Evolutionary conservation across 1,140 invertebrate species (phyloP).

Genomic region (Trichonephila clavipes): DNA sequence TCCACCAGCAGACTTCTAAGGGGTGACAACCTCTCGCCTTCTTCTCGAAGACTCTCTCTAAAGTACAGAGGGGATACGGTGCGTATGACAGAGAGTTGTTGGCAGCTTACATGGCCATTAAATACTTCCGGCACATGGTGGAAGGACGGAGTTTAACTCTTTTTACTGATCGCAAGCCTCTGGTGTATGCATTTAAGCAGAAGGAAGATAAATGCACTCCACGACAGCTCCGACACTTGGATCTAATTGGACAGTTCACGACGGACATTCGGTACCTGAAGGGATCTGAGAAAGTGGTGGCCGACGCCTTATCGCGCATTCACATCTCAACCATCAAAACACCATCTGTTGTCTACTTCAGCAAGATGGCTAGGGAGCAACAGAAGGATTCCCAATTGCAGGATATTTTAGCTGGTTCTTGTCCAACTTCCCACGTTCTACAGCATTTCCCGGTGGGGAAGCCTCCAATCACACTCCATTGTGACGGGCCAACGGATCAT

Average conservation of each 20-base stretch:
- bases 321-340: neutral
- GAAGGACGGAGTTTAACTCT: conserved; percentile 76
- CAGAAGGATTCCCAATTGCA: neutral
- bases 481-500: neutral
- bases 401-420: neutral
- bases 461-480: neutral
- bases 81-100: conserved; percentile 77
- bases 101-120: conserved; percentile 77
- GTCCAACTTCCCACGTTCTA: neutral
- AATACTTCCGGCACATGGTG: conserved; percentile 78
- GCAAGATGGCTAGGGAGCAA: neutral
- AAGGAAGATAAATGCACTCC: conserved; percentile 53
- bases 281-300: conserved; percentile 79
- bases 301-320: neutral
- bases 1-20: neutral
- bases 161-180: conserved; percentile 78
- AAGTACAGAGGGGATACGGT: conserved; percentile 57
- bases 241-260: conserved; percentile 80
- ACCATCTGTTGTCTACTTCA: neutral
- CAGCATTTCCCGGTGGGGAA: neutral
- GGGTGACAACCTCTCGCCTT: conserved; percentile 67
- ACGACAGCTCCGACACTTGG: conserved; percentile 78
- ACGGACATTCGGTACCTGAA: conserved; percentile 79
- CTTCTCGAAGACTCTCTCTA: conserved; percentile 53
- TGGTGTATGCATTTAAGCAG: conserved; percentile 77